Conservation (phyloP, 2,888 invertebrate species). For the Teinopalpus imperialis region DNA sequence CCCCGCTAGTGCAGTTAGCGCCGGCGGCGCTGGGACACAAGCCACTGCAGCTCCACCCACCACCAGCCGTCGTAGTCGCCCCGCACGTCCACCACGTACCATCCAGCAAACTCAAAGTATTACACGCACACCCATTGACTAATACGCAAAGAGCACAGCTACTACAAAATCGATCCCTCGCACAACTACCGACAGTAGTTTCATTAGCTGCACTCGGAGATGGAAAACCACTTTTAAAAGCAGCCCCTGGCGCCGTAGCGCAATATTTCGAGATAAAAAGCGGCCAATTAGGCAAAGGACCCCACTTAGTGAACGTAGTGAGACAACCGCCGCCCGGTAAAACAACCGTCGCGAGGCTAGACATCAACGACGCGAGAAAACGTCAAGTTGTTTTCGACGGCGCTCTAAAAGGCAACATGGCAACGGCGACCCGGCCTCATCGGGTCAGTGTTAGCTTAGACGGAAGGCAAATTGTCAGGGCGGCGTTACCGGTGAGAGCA, state of each 20-base stretch:
- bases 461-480: constrained; percentile 54
- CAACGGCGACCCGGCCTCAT: constrained; percentile 40
- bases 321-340: constrained; percentile 59
- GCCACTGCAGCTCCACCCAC: constrained; percentile 40
- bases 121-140: constrained; percentile 65
- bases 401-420: constrained; percentile 42
- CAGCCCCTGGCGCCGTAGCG: constrained; percentile 57
- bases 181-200: constrained; percentile 57
- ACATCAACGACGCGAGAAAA: constrained; percentile 50
- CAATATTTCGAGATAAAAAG: constrained; percentile 71
- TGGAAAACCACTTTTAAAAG: constrained; percentile 51
- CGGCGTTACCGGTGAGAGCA: constrained; percentile 43
- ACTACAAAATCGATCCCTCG: constrained; percentile 48
- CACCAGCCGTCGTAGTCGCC: constrained; percentile 47
- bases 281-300: constrained; percentile 62
- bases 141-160: constrained; percentile 58
- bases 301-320: constrained; percentile 69
- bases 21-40: constrained; percentile 44
- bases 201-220: constrained; percentile 60
- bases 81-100: constrained; percentile 53
- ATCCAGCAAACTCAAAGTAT: constrained; percentile 59
- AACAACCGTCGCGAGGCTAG: constrained; percentile 47
- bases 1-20: constrained; percentile 52
- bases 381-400: constrained; percentile 47
- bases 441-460: constrained; percentile 53